Evolutionary conservation across 1,140 invertebrate genomes (phyloP), one percentile per base, ranked within the genome.

Genomic region (Trachymyrmex septentrionalis): DNA sequence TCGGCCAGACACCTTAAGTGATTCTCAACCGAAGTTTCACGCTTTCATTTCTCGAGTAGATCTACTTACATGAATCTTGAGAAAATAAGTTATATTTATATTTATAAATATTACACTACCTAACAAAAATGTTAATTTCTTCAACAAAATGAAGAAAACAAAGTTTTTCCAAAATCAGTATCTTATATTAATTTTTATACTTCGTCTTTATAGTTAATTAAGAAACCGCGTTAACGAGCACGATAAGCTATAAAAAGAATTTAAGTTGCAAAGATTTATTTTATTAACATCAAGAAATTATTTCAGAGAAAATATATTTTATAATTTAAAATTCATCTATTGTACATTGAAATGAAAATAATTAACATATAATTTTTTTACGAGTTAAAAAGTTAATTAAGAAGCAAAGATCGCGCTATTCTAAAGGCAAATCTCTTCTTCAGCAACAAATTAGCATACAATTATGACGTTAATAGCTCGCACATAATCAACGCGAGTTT

Each of bases 371-470:
- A 14, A 55, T 55, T 24, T 59, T 30, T 24, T 19, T 9, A 14
- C 16, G 9, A 55, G 4, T 38, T 27, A 34, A 76, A 14, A 38
- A 16, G 53, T 14, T 38, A 38, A 38, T 38, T 38, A 38, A 38
- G 6, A 21, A 12, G n/a, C 38, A 3, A 48, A 21, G 27, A 48
- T 24, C 38, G 9, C 12, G 6, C 14, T 14, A 2, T 30, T 27
- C 16, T 48, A 64, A 64, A 77, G 16, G 1, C 10, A 2, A 19
- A 44, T 19, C 59, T 76, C 2, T 44, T 24, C 57, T 27, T n/a
- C 16, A 2, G 4, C 10, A 63, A 59, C n/a, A 27, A 76, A 77
- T 77, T 77, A 77, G 38, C 10, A 14, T 64, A 64, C 5, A 64
- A 48, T 14, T 63, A 63, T 64, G 19, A 27, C 57, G 5, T 16